Evolutionary conservation across 2,113 vertebrate species (phyloP).

Genomic region (Cyrtonyx montezumae): DNA sequence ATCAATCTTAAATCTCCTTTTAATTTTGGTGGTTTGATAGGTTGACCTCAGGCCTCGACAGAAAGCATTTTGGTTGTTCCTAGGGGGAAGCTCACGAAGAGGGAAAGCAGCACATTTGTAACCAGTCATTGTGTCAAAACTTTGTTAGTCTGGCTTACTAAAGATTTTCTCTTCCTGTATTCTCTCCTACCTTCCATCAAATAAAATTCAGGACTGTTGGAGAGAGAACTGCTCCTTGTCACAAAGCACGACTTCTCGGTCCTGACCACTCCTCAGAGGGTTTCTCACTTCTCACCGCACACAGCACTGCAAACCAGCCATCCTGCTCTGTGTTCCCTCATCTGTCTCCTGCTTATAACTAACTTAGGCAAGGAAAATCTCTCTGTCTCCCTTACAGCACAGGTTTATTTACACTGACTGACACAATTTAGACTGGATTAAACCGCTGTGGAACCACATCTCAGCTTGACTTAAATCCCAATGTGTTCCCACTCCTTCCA

Average conservation of each 20-base stretch:
- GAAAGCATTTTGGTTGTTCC: neutral
- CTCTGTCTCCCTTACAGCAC: neutral
- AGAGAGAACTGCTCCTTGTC: constrained; percentile 4
- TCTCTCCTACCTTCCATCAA: neutral
- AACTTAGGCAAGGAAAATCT: neutral
- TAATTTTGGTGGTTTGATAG: neutral
- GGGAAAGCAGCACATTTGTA: neutral
- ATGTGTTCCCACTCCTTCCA: neutral
- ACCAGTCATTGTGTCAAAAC: neutral
- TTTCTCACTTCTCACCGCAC: neutral
- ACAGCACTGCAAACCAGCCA: neutral
- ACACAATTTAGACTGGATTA: constrained; percentile 41
- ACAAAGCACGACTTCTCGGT: neutral
- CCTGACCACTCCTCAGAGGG: neutral
- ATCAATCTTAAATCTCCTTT: neutral
- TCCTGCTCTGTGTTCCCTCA: neutral
- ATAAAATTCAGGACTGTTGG: neutral
- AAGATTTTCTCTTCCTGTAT: constrained; percentile 11
- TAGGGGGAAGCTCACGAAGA: neutral
- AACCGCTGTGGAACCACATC: neutral
- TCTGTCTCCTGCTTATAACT: neutral
- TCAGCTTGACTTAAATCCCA: neutral
- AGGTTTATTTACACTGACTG: constrained; percentile 52
- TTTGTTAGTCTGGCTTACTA: constrained; percentile 1
- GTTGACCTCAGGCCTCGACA: neutral